Conservation (phyloP, 2,113 vertebrate genomes). For the Addax nasomaculatus region DNA sequence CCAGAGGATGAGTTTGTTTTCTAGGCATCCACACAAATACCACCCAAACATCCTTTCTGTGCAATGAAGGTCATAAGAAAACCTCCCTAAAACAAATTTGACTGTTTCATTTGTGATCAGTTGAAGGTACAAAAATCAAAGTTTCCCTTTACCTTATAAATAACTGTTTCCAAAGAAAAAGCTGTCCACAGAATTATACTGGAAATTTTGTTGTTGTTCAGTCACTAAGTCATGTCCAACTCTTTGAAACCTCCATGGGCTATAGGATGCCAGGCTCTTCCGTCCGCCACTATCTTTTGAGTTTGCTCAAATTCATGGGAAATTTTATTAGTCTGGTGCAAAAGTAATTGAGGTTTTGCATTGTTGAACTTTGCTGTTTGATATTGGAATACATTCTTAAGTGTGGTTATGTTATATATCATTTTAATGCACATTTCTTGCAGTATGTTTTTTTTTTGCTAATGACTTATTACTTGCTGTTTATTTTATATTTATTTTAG, state of each 20-base stretch:
- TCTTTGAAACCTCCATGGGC: background rate
- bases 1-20: background rate
- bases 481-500: background rate
- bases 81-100: background rate
- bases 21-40: background rate
- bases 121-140: background rate
- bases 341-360: background rate
- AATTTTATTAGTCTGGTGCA: background rate
- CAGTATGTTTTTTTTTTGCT: background rate
- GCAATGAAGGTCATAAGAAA: background rate
- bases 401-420: background rate
- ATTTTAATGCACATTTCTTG: background rate
- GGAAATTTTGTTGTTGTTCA: background rate
- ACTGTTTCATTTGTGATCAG: background rate
- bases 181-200: background rate
- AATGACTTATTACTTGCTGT: background rate
- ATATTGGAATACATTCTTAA: background rate
- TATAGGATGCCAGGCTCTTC: background rate
- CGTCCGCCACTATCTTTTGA: background rate
- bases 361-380: background rate
- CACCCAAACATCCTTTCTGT: background rate
- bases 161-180: background rate
- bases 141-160: background rate
- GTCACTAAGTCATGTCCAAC: background rate
- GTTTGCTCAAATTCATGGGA: background rate